These are phyloP conservation scores for Arvicanthis niloticus DNA, from an alignment of 2,113 vertebrate genomes.

Conservation along the genomic window DNA sequence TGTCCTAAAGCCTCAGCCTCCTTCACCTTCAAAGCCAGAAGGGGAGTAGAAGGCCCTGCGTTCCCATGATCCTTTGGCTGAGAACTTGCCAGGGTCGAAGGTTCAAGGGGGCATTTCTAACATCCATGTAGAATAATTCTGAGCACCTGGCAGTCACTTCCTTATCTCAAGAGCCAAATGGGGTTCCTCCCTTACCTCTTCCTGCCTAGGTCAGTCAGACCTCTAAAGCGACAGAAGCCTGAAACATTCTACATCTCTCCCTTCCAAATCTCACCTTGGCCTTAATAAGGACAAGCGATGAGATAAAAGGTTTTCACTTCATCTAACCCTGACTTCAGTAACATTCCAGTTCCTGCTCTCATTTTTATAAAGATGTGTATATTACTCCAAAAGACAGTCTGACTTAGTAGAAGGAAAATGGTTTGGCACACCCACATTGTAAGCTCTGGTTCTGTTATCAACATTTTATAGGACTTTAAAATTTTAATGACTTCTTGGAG, in stretches of 20 bases:
- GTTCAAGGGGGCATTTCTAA: neutral
- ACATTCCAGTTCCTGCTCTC: neutral
- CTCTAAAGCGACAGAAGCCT: neutral
- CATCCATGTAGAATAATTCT: neutral
- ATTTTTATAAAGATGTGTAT: slow-evolving; percentile 42
- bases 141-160: neutral
- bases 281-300: neutral
- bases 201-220: neutral
- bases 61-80: neutral
- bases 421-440: neutral
- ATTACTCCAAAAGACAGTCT: neutral
- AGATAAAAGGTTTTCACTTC: neutral
- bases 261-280: neutral
- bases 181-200: neutral
- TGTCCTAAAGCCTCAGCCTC: neutral
- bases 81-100: neutral
- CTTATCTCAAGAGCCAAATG: neutral
- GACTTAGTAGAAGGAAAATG: slow-evolving; percentile 21
- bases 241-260: neutral
- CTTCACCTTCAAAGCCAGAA: neutral
- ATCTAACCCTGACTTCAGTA: slow-evolving; percentile 7
- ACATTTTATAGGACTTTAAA: slow-evolving; percentile 31
- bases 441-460: slow-evolving; percentile 35
- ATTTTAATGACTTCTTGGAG: slow-evolving; percentile 4
- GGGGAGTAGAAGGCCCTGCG: neutral